phyloP scores from a whole-genome alignment of 1,140 invertebrate genomes.

The Pissodes strobi region DNA sequence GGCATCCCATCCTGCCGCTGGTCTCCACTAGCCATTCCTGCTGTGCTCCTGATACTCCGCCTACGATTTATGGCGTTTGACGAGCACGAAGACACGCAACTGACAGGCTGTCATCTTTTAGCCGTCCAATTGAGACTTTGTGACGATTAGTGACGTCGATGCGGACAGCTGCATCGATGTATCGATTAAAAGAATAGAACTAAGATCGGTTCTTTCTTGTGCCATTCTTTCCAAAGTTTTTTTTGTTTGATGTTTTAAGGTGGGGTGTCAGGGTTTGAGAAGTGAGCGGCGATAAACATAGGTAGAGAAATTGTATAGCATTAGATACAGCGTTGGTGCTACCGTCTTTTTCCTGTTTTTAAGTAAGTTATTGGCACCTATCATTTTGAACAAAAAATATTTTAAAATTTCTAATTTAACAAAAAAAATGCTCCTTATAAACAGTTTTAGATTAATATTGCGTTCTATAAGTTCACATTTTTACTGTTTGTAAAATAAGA shows the following conservation, averaged over 20 bases:
- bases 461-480: too few relatives aligned
- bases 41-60: slow-evolving; percentile 16
- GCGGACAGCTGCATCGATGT: neutral
- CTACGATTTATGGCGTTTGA: slow-evolving; percentile 22
- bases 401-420: too few relatives aligned
- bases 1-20: neutral
- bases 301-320: too few relatives aligned
- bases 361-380: too few relatives aligned
- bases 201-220: neutral
- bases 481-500: too few relatives aligned
- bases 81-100: slow-evolving; percentile 9
- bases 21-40: neutral
- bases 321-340: too few relatives aligned
- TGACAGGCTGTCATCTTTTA: slow-evolving; percentile 13
- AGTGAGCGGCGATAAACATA: neutral
- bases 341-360: too few relatives aligned
- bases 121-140: neutral
- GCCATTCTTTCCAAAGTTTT: neutral
- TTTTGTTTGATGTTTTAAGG: slow-evolving; percentile 20
- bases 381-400: too few relatives aligned
- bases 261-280: slow-evolving; percentile 11
- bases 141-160: neutral
- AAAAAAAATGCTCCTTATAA: too few relatives aligned
- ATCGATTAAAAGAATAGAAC: neutral
- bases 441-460: too few relatives aligned